phyloP scores from a whole-genome alignment of 2,797 vertebrate genomes.

The Staurois parvus region DNA sequence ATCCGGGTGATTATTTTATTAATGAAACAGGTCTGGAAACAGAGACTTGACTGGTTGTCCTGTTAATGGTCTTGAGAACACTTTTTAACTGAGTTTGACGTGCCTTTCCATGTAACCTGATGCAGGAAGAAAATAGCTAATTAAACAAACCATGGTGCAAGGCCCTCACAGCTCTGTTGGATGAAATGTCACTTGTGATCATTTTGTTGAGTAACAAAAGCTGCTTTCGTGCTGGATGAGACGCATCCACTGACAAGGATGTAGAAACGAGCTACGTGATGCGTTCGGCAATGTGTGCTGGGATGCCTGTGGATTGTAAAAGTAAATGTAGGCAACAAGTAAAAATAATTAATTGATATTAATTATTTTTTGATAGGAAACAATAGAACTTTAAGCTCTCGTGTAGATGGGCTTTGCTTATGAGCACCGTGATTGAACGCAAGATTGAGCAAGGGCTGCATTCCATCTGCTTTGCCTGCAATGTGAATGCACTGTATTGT shows the following conservation, averaged over 20 bases:
- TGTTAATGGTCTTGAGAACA: constrained; percentile 23
- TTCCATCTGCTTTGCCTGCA: neutral
- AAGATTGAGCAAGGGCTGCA: neutral
- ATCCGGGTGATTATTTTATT: constrained; percentile 41
- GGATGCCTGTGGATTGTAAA: neutral
- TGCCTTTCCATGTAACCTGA: constrained; percentile 54
- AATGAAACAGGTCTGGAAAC: constrained; percentile 23
- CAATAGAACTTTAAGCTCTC: neutral
- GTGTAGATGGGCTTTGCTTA: neutral
- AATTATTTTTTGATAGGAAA: neutral
- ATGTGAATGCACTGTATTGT: too few species aligned
- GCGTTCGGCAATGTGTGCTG: neutral
- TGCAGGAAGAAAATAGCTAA: constrained; percentile 55
- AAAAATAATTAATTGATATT: neutral
- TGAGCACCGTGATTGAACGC: neutral
- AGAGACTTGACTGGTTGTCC: constrained; percentile 27
- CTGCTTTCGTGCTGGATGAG: neutral
- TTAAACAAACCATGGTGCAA: constrained; percentile 37
- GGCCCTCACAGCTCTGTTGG: constrained; percentile 31
- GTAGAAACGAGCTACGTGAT: neutral
- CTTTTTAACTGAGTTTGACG: constrained; percentile 43
- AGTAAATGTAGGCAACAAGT: neutral
- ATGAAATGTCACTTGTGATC: constrained; percentile 47
- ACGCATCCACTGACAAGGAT: neutral
- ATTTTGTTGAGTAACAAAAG: constrained; percentile 20